phyloP scores from a whole-genome alignment of 1,140 invertebrate genomes.

The Penaeus japonicus region DNA sequence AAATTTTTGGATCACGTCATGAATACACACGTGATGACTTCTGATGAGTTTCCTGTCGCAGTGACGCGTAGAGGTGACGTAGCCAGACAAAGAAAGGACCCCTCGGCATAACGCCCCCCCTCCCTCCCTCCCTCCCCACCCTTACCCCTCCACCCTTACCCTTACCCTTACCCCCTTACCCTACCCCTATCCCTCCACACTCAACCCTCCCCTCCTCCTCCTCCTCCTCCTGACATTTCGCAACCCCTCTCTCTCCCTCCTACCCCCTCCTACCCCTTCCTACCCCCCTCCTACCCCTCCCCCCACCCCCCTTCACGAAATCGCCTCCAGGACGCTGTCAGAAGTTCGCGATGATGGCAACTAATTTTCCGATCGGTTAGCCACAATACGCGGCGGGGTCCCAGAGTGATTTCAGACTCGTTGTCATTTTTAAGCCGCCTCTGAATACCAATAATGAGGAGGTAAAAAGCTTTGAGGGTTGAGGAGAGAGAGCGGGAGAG shows the following conservation, averaged over 20 bases:
- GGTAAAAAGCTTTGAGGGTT: not conserved
- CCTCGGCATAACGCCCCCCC: not conserved
- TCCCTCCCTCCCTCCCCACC: not conserved
- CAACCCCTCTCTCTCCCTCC: not conserved
- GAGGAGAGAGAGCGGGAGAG: constrained; percentile 27
- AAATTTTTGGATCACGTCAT: no score
- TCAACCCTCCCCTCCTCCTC: not conserved
- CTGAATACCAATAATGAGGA: constrained; percentile 34
- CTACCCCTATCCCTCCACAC: not conserved
- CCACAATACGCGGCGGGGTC: not conserved
- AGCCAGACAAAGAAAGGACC: not conserved
- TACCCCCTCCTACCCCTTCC: not conserved
- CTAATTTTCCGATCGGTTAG: constrained; percentile 34
- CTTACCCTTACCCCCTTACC: not conserved
- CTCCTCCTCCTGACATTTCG: not conserved
- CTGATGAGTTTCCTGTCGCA: not conserved
- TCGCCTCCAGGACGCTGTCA: not conserved
- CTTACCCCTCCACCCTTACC: not conserved
- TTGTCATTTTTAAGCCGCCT: constrained; percentile 8
- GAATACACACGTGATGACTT: not conserved
- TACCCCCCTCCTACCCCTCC: not conserved
- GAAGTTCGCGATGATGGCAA: constrained; percentile 22
- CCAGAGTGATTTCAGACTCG: not conserved
- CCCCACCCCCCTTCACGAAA: not conserved
- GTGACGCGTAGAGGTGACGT: not conserved